Conservation (phyloP, 2,797 vertebrate genomes). For the Fistularia tabacaria region DNA sequence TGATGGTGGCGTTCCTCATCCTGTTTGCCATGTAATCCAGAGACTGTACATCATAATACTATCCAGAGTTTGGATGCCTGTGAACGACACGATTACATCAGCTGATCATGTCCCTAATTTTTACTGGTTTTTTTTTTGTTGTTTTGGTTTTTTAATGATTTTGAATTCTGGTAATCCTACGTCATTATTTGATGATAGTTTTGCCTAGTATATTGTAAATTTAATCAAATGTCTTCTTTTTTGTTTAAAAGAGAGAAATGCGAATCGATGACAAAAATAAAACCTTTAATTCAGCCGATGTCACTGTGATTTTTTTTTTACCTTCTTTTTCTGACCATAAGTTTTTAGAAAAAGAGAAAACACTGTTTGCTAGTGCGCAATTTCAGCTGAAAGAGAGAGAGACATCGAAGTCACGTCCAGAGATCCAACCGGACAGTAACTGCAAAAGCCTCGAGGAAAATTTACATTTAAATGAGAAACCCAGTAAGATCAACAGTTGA, state of each 20-base stretch:
- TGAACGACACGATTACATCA: slow-evolving; percentile 23
- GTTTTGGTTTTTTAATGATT: slow-evolving; percentile 36
- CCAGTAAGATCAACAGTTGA: too few relatives aligned
- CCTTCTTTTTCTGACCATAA: too few relatives aligned
- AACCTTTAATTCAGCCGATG: too few relatives aligned
- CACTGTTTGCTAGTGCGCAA: too few relatives aligned
- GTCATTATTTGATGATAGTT: slow-evolving; percentile 27
- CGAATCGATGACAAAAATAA: too few relatives aligned
- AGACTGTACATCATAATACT: slow-evolving; percentile 19
- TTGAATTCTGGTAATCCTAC: slow-evolving; percentile 32
- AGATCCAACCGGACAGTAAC: too few relatives aligned
- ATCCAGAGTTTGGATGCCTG: slow-evolving; percentile 27
- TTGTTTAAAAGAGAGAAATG: slow-evolving; percentile 45
- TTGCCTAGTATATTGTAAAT: slow-evolving; percentile 57
- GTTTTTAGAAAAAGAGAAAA: too few relatives aligned
- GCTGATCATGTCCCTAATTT: slow-evolving; percentile 16
- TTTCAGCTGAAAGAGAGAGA: too few relatives aligned
- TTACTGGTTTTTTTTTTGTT: slow-evolving; percentile 36
- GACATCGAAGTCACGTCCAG: too few relatives aligned
- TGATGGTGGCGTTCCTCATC: slow-evolving; percentile 98
- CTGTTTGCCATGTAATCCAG: slow-evolving; percentile 90
- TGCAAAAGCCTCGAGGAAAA: too few relatives aligned
- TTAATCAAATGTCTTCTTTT: slow-evolving; percentile 58
- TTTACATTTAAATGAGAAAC: too few relatives aligned
- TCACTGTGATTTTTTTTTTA: too few relatives aligned